Percentiles rank a stretch among this genome's conserved stretches.
phyloP scores from a whole-genome alignment of 1,140 invertebrate genomes.

The Limonius californicus region DNA sequence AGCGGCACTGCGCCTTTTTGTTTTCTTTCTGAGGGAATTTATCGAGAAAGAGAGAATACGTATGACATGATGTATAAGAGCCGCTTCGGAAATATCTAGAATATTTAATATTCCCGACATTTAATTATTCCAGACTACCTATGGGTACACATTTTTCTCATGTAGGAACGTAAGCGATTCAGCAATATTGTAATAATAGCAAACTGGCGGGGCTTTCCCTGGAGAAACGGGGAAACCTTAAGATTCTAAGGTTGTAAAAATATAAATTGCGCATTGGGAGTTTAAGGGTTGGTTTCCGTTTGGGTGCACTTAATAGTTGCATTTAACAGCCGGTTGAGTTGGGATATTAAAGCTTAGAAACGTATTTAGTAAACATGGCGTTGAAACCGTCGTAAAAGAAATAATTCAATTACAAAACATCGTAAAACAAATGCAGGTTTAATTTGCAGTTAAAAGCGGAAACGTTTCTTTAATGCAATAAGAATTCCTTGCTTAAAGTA shows the following conservation, averaged over 20 bases:
- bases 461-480: constrained; percentile 24
- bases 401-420: constrained; percentile 31
- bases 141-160: no score
- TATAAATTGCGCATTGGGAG: background rate
- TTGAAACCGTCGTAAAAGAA: constrained; percentile 25
- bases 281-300: background rate
- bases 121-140: no score
- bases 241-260: background rate
- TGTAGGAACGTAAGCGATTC: no score
- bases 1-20: no score
- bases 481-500: constrained; percentile 1
- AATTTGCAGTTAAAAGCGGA: constrained; percentile 30
- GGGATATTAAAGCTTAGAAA: background rate
- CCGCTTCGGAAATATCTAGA: no score
- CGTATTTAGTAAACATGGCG: constrained; percentile 24
- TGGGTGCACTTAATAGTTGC: background rate
- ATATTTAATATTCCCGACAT: no score
- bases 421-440: constrained; percentile 31
- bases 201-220: no score
- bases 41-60: no score
- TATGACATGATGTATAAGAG: no score
- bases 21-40: no score
- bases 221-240: no score
- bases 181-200: no score
- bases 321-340: background rate